A percentile compares a stretch with the other conserved stretches of the same genome.
phyloP scores from a whole-genome alignment of 2,888 invertebrate genomes.

The Agrochola macilenta region DNA sequence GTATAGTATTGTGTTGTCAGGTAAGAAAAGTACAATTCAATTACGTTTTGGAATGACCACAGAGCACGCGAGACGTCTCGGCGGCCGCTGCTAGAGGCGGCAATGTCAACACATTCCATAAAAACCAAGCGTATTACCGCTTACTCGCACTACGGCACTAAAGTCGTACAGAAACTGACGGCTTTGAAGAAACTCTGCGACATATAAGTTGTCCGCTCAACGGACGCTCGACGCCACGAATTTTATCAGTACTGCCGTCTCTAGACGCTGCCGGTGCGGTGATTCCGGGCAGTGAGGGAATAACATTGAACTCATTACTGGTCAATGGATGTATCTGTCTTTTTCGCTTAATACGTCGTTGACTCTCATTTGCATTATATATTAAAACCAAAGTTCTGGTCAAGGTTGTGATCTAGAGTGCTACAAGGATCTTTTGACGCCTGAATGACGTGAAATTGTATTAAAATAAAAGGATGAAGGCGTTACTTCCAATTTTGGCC shows the following conservation, averaged over 20 bases:
- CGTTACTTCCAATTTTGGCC: background rate
- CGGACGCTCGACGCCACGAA: background rate
- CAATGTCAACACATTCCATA: background rate
- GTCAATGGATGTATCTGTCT: background rate
- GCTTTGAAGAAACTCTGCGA: background rate
- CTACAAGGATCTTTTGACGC: too few species aligned
- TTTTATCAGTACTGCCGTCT: background rate
- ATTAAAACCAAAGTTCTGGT: background rate
- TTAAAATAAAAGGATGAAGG: too few species aligned
- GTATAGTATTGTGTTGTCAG: constrained; percentile 94
- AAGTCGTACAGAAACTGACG: background rate
- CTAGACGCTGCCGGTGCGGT: too few species aligned
- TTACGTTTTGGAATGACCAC: background rate
- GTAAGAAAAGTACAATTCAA: constrained; percentile 67
- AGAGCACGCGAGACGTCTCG: background rate
- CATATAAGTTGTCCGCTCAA: background rate
- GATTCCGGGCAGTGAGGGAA: background rate
- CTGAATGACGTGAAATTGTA: background rate
- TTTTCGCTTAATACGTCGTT: background rate
- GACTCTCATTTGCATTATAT: background rate
- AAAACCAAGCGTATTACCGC: background rate
- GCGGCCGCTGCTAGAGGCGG: background rate
- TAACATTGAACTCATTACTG: background rate
- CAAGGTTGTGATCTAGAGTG: background rate
- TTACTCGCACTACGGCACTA: background rate